Base-by-base conservation (phyloP, 2,888 invertebrate species). In the Clunio marinus region DNA sequence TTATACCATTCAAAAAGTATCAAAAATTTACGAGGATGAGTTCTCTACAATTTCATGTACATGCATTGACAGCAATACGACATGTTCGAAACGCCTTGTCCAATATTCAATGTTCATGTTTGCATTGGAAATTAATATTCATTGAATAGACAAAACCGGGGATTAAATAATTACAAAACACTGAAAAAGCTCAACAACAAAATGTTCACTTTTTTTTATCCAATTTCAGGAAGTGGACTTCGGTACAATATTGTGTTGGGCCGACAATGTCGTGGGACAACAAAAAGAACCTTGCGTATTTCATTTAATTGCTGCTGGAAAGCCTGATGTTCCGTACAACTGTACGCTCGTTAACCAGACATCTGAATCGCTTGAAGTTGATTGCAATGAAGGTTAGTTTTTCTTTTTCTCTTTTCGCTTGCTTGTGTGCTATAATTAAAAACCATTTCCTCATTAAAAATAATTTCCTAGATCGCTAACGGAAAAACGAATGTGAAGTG, bases 301-400 rank as follows among this genome's bases (percentile, higher is more conserved):
- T 79, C 88, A 87, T 76, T 85, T 89, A 72, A 88, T 89, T 74
- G 86, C 87, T 24, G 88, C 87, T 77, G 90, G 89, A 58, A 88
- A 88, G 76, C 90, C 90, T 60, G 89, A 90, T 77, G 83, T 88
- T 25, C 88, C 89, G 57, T 84, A 84, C 78, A 89, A 90, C 78
- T 90, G 91, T 78, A 86, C 87, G 41, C 81, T 89, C 71, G 83
- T 85, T 73, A 90, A 91, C 80, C 88, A 88, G 78, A 89, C 89
- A 70, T 86, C 87, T 60, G 86, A 87, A 71, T 88, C 89, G 17
- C 79, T 90, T 73, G 86, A 88, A 74, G 86, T 89, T 66, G 87
- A 88, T 75, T 90, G 90, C 76, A 80, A 81, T 69, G 84, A 85
- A 74, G 86, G 80, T 80, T 73, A 69, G 59, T 69, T 28, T 13